Conservation (phyloP, 2,888 invertebrate species). For the Acronicta alni region DNA sequence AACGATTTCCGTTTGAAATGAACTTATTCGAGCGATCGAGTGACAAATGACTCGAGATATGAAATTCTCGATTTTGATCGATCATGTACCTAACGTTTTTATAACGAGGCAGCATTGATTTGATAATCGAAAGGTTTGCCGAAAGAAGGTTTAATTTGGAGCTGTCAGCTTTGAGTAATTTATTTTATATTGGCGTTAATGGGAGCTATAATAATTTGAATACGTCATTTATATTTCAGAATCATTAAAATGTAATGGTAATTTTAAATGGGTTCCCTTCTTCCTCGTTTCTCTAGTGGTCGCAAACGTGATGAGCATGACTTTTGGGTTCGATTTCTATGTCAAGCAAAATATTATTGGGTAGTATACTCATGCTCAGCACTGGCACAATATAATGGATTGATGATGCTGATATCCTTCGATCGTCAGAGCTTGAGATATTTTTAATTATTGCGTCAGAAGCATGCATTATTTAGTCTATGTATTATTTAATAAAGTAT, state of each 20-base stretch:
- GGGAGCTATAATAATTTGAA: not conserved
- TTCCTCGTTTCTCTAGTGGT: too few species aligned
- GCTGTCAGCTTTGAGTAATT: conserved; percentile 16
- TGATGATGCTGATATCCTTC: too few species aligned
- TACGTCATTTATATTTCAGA: not conserved
- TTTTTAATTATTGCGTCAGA: too few species aligned
- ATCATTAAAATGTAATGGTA: not conserved
- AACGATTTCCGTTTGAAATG: conserved; percentile 55
- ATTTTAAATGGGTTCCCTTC: too few species aligned
- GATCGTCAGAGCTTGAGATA: too few species aligned
- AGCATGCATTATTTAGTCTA: too few species aligned
- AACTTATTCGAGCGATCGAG: conserved; percentile 58
- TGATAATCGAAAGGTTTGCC: conserved; percentile 19
- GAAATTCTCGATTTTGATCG: conserved; percentile 56
- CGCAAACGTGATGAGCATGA: too few species aligned
- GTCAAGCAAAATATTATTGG: too few species aligned
- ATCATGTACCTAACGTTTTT: conserved; percentile 35
- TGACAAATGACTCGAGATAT: conserved; percentile 64
- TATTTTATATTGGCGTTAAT: conserved; percentile 11
- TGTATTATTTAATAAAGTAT: too few species aligned
- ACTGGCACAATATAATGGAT: too few species aligned
- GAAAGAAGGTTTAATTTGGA: conserved; percentile 23
- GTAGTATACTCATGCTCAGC: too few species aligned
- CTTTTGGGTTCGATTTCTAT: too few species aligned
- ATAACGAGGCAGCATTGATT: conserved; percentile 34